Conservation (phyloP, 2,797 vertebrate genomes). For the Alca torda region DNA sequence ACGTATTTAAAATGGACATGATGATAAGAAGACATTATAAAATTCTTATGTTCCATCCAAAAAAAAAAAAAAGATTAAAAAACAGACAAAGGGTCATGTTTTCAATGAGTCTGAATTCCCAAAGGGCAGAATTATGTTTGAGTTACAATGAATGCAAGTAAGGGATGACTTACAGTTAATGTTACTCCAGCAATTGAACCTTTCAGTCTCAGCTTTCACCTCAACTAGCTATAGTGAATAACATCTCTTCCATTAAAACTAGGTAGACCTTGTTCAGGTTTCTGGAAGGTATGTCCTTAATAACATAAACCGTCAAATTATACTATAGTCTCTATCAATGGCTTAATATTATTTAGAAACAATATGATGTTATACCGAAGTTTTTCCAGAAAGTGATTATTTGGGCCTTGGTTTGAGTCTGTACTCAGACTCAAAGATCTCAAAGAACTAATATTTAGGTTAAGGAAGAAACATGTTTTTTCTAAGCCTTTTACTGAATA, state of each 20-base stretch:
- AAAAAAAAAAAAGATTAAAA: not conserved
- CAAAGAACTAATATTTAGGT: not conserved
- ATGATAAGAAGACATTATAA: not conserved
- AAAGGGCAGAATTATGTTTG: not conserved
- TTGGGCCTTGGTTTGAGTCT: not conserved
- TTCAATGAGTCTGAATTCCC: not conserved
- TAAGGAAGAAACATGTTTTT: not conserved
- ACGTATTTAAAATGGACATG: not conserved
- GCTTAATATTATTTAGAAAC: not conserved
- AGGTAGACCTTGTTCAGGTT: not conserved
- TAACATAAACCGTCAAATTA: not conserved
- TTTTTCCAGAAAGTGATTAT: not conserved
- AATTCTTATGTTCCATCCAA: accelerated
- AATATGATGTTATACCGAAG: not conserved
- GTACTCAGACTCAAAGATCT: not conserved
- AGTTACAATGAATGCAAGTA: not conserved
- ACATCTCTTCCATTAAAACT: not conserved
- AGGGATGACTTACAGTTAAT: not conserved
- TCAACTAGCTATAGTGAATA: not conserved
- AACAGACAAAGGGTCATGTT: accelerated
- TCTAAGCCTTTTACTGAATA: not conserved
- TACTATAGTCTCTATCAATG: not conserved
- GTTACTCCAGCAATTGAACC: not conserved
- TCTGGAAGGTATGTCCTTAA: not conserved
- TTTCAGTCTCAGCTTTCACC: not conserved